Evolutionary conservation across 2,888 invertebrate genomes (phyloP).

Genomic region (Bombylius major): DNA sequence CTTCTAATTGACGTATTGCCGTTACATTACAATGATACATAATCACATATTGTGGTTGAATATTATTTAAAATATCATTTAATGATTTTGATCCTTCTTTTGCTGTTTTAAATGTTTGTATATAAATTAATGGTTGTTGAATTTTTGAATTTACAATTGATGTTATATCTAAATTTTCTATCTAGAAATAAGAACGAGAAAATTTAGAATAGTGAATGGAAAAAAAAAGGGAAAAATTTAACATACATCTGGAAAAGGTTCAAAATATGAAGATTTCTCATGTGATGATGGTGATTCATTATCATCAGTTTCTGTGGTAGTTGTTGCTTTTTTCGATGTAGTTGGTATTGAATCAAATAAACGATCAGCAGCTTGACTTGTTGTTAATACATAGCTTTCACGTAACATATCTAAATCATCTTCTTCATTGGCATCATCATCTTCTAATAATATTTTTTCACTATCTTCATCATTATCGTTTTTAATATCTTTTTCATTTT

Average conservation of each 20-base stretch:
- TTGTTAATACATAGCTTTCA: slow-evolving; percentile 56
- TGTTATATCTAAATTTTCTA: slow-evolving; percentile 55
- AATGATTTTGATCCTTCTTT: slow-evolving; percentile 56
- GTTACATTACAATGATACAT: slow-evolving; percentile 83
- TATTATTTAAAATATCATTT: slow-evolving; percentile 50
- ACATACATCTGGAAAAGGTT: slow-evolving; percentile 49
- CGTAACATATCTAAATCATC: slow-evolving; percentile 40
- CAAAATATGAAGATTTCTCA: slow-evolving; percentile 39
- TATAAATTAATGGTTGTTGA: slow-evolving; percentile 54
- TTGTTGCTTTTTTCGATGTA: slow-evolving; percentile 5
- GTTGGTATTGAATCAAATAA: background rate
- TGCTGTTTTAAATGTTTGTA: slow-evolving; percentile 66
- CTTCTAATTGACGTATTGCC: slow-evolving; percentile 81
- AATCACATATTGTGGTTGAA: slow-evolving; percentile 69
- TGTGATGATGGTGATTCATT: slow-evolving; percentile 13
- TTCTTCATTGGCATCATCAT: slow-evolving; percentile 16
- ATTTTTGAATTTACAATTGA: slow-evolving; percentile 40
- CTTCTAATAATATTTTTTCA: slow-evolving; percentile 22
- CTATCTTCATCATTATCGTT: slow-evolving; percentile 7
- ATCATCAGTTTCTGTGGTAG: slow-evolving; percentile 9
- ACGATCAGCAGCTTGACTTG: slow-evolving; percentile 42
- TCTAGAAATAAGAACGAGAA: slow-evolving; percentile 33
- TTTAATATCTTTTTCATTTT: background rate
- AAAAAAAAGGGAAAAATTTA: background rate
- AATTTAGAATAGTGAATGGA: background rate